These are phyloP conservation scores for Euzetes globulus DNA, from an alignment of 2,888 invertebrate genomes.

Conservation along the genomic window DNA sequence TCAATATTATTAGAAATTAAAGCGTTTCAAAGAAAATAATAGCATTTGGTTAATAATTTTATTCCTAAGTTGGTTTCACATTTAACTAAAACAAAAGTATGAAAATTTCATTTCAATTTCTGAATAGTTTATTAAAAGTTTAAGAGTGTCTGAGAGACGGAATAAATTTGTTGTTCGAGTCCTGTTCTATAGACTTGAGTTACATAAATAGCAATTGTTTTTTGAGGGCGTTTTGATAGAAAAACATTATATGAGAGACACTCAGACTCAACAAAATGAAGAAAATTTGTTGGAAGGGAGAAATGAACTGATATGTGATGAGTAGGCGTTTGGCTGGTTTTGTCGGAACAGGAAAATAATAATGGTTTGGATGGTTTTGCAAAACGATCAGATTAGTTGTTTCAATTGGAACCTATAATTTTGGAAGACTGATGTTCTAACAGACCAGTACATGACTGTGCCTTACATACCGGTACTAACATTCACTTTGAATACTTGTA, in stretches of 20 bases:
- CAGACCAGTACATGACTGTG: not conserved
- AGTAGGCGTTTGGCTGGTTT: slow-evolving; percentile 21
- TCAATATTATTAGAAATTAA: not conserved
- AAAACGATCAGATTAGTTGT: slow-evolving; percentile 13
- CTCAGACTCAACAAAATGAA: not conserved
- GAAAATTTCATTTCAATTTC: not conserved
- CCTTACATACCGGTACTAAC: slow-evolving; percentile 13
- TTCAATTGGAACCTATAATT: slow-evolving; percentile 26
- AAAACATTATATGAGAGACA: not conserved
- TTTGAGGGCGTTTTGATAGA: slow-evolving; percentile 9
- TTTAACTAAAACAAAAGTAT: not conserved
- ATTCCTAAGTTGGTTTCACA: not conserved
- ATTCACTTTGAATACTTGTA: no score
- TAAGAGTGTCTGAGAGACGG: not conserved
- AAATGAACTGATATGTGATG: slow-evolving; percentile 22
- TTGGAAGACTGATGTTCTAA: slow-evolving; percentile 12
- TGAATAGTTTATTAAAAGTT: not conserved
- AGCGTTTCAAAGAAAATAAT: not conserved
- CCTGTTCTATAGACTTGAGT: not conserved
- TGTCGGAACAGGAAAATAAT: slow-evolving; percentile 21
- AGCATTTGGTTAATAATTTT: no score
- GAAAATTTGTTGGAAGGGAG: slow-evolving; percentile 11
- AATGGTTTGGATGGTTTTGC: not conserved
- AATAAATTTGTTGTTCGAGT: not conserved
- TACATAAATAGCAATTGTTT: slow-evolving; percentile 29